Base-by-base conservation (phyloP, 2,797 vertebrate species). In the Tauraco hartlaubi region DNA sequence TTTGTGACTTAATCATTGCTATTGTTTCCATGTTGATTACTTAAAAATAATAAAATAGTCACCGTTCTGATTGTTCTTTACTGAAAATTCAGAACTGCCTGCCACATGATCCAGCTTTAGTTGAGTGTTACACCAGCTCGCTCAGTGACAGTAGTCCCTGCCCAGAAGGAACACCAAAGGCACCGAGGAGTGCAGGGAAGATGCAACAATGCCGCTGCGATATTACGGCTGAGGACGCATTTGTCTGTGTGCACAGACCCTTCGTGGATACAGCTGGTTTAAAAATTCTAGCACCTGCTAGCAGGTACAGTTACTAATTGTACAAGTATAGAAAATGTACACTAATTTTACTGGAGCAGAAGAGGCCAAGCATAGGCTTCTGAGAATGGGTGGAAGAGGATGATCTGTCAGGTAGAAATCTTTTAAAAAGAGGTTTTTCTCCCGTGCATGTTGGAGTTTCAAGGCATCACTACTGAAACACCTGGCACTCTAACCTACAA, bases 41-140 rank as follows among this genome's bases (percentile, higher is more conserved):
- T 74, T 90, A 37, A 92, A 85, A 92, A 80, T 76, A 94, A 93
- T 94, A 97, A 96, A 90, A 68, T 74, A 71, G 72, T 76, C 66
- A 52, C 49, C 15, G 58, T 86, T 94, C 29, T 86, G 78, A 62
- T 87, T 19, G 35, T 84, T 94, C 63, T 64, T 87, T 71, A 25
- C 68, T 77, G 69, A 64, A 78, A 91, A 83, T 89, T 88, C 64
- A 79, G 66, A 89, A 35, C 64, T 74, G 25, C 35, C 63, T 85
- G 68, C 67, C 48, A 68, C 49, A 7, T 6, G 35, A 74, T 48
- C 76, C 75, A 63, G 51, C 67, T 66, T 64, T 41, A 67, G 33
- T 11, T 68, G 51, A 12, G 8, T 61, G 19, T 71, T 87, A 56
- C 11, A 56, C 4, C 39, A 41, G 7, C 58, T 64, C 11, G 1